phyloP scores from a whole-genome alignment of 2,113 vertebrate genomes.

The Trematocara macrostoma region DNA sequence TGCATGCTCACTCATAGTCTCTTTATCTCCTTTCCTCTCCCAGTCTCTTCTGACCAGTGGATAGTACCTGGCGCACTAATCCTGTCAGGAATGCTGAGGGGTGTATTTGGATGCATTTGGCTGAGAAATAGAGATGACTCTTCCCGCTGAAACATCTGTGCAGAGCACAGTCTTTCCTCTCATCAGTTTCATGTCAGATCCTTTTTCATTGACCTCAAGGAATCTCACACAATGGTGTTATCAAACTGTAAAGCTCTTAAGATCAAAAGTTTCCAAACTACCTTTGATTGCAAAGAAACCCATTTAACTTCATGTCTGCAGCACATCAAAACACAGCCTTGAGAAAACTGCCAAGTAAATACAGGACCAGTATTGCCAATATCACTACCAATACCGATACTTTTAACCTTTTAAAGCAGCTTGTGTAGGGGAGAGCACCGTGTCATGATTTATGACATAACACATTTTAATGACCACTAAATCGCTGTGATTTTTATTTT shows the following conservation, averaged over 20 bases:
- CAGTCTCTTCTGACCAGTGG: not conserved
- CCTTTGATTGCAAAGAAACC: not conserved
- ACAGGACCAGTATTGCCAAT: too few species aligned
- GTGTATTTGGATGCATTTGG: slow-evolving; percentile 49
- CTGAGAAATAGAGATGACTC: slow-evolving; percentile 9
- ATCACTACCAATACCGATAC: too few species aligned
- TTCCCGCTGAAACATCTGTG: slow-evolving; percentile 39
- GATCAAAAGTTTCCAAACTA: not conserved
- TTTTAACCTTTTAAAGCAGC: too few species aligned
- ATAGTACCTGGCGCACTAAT: slow-evolving; percentile 51
- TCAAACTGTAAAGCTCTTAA: not conserved
- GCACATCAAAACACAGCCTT: not conserved
- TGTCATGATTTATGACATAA: too few species aligned
- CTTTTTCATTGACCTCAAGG: not conserved
- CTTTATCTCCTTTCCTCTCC: not conserved
- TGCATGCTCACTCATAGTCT: not conserved
- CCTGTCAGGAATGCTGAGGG: slow-evolving; percentile 45
- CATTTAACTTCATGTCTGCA: not conserved
- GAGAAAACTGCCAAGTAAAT: not conserved
- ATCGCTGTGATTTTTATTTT: too few species aligned
- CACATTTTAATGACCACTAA: too few species aligned
- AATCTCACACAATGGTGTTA: not conserved
- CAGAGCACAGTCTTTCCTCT: not conserved
- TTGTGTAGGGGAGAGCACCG: too few species aligned
- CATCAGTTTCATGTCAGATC: not conserved